phyloP scores from a whole-genome alignment of 2,888 invertebrate genomes.

The Papilio elwesi region DNA sequence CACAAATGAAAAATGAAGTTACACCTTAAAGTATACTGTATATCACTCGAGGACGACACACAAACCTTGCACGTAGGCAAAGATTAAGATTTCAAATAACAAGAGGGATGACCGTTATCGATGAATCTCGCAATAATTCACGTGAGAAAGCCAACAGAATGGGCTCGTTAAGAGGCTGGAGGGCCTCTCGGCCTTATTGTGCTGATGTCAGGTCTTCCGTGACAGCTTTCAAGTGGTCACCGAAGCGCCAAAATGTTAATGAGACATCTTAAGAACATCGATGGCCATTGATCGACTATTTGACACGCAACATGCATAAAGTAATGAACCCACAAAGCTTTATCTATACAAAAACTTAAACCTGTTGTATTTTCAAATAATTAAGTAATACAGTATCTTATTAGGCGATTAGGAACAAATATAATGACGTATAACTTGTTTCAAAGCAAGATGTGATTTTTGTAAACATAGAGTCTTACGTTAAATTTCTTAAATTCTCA shows the following conservation, averaged over 20 bases:
- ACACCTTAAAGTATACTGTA: neutral
- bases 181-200: slow-evolving; percentile 72
- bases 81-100: slow-evolving; percentile 39
- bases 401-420: too few species aligned
- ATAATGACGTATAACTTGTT: too few species aligned
- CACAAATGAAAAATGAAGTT: neutral
- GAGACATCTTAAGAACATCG: slow-evolving; percentile 52
- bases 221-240: slow-evolving; percentile 62
- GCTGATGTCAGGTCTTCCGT: slow-evolving; percentile 66
- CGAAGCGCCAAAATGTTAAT: slow-evolving; percentile 65
- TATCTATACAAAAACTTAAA: neutral
- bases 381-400: too few species aligned
- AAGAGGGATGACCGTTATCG: slow-evolving; percentile 45
- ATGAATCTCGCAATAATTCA: slow-evolving; percentile 62
- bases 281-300: slow-evolving; percentile 51
- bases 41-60: neutral
- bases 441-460: too few species aligned
- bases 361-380: neutral
- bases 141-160: slow-evolving; percentile 81
- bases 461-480: too few species aligned
- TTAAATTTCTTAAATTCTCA: too few species aligned
- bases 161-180: slow-evolving; percentile 79
- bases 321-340: slow-evolving; percentile 21
- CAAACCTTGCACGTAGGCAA: slow-evolving; percentile 14
- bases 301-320: slow-evolving; percentile 41